Conservation (phyloP, 2,797 vertebrate species). For the Buceros bicornis region DNA sequence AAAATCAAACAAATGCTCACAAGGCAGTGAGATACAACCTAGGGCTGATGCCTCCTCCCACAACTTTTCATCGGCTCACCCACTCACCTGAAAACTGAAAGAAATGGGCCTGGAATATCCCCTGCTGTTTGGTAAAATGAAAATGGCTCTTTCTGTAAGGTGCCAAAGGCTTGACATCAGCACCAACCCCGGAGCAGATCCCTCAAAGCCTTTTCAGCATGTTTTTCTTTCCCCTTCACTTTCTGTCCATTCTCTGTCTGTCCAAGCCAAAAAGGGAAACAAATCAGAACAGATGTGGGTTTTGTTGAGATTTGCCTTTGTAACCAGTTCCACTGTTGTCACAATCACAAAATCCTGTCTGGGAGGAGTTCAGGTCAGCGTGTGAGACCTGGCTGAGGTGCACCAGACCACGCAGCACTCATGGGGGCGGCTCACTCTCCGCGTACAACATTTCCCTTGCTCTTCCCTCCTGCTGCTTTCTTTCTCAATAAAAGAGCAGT, state of each 20-base stretch:
- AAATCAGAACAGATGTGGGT: rapidly evolving
- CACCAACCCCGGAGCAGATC: not conserved
- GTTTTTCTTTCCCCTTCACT: not conserved
- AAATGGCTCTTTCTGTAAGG: not conserved
- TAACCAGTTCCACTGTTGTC: not conserved
- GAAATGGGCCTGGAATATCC: not conserved
- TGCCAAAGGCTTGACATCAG: not conserved
- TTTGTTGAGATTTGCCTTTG: not conserved
- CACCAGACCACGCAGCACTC: not conserved
- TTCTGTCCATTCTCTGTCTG: not conserved
- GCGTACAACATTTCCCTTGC: not conserved
- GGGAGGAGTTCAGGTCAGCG: not conserved
- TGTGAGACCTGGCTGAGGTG: not conserved
- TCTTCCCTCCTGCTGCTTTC: not conserved
- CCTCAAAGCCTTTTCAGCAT: not conserved
- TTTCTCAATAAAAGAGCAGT: not conserved
- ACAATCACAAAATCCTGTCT: rapidly evolving
- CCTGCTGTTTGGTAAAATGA: not conserved
- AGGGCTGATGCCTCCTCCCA: not conserved
- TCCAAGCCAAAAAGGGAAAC: not conserved
- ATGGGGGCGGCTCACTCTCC: rapidly evolving
- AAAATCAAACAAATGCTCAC: not conserved
- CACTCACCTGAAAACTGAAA: not conserved
- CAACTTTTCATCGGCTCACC: not conserved
- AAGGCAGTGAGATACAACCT: not conserved